Percentiles rank a stretch among this genome's conserved stretches.
These are phyloP conservation scores for Rhodinocichla rosea DNA, from an alignment of 2,113 vertebrate genomes.

Conservation along the genomic window DNA sequence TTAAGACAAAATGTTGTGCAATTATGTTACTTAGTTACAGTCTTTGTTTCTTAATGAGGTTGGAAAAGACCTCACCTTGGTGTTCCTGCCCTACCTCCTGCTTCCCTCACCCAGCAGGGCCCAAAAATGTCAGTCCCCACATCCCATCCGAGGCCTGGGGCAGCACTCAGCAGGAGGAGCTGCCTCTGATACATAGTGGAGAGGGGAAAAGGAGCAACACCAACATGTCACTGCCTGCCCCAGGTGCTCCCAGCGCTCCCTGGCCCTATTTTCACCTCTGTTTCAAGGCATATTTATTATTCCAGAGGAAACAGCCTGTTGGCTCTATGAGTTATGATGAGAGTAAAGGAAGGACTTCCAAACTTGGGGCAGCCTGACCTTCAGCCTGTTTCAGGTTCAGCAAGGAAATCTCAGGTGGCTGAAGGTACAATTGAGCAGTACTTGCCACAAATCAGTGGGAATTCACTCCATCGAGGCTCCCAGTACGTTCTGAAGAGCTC, in stretches of 20 bases:
- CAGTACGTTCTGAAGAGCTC: neutral
- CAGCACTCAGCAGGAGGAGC: neutral
- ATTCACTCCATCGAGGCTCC: neutral
- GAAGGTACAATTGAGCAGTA: neutral
- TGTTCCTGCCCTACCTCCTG: neutral
- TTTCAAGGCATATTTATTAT: constrained; percentile 32
- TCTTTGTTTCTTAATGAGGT: neutral
- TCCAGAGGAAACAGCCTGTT: constrained; percentile 15
- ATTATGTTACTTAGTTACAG: neutral
- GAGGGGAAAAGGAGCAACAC: neutral
- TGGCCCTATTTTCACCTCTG: constrained; percentile 20
- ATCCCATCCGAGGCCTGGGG: neutral
- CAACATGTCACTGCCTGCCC: neutral
- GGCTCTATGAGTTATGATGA: neutral
- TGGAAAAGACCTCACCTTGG: neutral
- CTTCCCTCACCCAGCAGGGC: neutral
- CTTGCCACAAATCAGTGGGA: neutral
- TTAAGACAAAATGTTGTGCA: neutral
- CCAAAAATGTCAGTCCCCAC: neutral
- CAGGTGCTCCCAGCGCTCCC: neutral
- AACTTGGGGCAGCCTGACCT: neutral
- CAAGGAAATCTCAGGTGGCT: neutral
- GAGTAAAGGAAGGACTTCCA: neutral
- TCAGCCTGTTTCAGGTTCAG: neutral
- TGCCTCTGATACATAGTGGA: neutral